phyloP scores from a whole-genome alignment of 2,797 vertebrate genomes.

The Chloroceryle inda region DNA sequence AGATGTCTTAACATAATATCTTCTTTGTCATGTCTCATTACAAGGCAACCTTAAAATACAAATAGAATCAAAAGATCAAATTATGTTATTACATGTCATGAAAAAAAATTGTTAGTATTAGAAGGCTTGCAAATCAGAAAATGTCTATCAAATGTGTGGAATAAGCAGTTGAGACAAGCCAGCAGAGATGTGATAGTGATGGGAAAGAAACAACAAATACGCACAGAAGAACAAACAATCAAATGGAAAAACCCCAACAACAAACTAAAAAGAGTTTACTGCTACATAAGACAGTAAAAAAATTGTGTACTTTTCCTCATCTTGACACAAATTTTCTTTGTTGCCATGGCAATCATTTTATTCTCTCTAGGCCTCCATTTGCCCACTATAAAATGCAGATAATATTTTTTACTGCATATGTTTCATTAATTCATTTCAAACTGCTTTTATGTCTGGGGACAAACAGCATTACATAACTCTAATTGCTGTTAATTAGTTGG shows the following conservation, averaged over 20 bases:
- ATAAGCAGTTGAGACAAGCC: not conserved
- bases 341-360: conserved; percentile 11
- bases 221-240: not conserved
- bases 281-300: not conserved
- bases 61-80: not conserved
- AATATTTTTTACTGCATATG: not conserved
- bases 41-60: not conserved
- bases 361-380: not conserved
- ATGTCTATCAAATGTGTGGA: not conserved
- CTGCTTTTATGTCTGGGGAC: not conserved
- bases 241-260: no score
- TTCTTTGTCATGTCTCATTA: not conserved
- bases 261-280: not conserved
- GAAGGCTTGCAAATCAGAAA: not conserved
- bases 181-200: not conserved
- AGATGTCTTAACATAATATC: not conserved
- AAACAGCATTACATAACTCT: not conserved
- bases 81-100: not conserved
- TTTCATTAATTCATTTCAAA: not conserved
- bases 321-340: not conserved
- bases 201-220: not conserved
- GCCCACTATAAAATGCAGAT: not conserved
- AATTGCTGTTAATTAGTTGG: not conserved
- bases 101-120: not conserved
- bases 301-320: not conserved